Conservation (phyloP, 2,113 vertebrate genomes). For the Sinocyclocheilus anshuiensis region DNA sequence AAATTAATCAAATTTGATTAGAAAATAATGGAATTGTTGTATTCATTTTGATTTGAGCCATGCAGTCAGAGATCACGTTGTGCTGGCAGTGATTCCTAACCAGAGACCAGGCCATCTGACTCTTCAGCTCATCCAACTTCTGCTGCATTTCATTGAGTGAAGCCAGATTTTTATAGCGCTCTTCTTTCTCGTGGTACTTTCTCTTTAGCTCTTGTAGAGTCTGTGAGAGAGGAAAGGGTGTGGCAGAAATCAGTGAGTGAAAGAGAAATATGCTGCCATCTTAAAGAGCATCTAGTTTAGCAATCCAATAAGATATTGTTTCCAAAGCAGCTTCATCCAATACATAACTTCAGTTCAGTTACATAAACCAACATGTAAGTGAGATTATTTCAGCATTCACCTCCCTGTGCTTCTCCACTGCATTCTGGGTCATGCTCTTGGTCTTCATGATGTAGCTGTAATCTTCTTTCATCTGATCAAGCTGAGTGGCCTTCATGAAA, state of each 20-base stretch:
- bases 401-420: constrained; percentile 84
- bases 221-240: constrained; percentile 64
- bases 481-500: constrained; percentile 97
- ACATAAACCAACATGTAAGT: neutral
- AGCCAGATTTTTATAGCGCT: constrained; percentile 82
- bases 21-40: neutral
- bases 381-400: constrained; percentile 66
- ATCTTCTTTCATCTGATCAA: constrained; percentile 97
- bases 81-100: constrained; percentile 61
- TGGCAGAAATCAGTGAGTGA: neutral
- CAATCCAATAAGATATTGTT: neutral
- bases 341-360: neutral
- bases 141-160: constrained; percentile 85
- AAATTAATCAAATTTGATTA: neutral
- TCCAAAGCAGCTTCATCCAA: neutral
- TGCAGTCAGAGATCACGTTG: neutral
- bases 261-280: neutral
- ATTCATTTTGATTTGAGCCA: neutral
- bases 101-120: constrained; percentile 95
- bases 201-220: constrained; percentile 82
- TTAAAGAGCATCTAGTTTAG: neutral
- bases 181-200: constrained; percentile 83
- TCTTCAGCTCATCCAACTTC: constrained; percentile 82
- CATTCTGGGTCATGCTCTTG: constrained; percentile 81
- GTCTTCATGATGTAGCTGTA: constrained; percentile 91